Evolutionary conservation across 2,797 vertebrate genomes (phyloP).

Genomic region (Paedocypris micromegethes): DNA sequence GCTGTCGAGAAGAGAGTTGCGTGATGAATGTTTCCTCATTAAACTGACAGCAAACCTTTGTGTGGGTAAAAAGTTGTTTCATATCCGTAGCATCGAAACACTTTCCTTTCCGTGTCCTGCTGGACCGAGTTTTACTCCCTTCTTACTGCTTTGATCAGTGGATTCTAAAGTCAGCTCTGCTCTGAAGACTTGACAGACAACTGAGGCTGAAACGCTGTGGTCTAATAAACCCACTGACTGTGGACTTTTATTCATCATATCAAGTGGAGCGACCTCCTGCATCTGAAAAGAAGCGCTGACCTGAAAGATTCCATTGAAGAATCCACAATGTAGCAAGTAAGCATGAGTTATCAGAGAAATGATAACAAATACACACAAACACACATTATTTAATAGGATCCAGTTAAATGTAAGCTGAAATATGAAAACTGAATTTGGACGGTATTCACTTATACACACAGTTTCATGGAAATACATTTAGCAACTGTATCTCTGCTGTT

Average conservation of each 20-base stretch:
- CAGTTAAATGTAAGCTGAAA: too few species aligned
- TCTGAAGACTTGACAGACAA: constrained; percentile 17
- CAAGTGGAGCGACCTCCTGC: not conserved
- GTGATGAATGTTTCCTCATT: constrained; percentile 28
- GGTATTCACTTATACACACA: too few species aligned
- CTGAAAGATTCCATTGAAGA: constrained; percentile 11
- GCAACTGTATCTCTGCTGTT: too few species aligned
- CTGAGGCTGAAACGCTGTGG: constrained; percentile 8
- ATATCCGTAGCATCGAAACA: constrained; percentile 32
- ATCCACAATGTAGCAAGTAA: not conserved
- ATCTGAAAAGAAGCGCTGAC: constrained; percentile 3
- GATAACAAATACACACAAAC: not conserved
- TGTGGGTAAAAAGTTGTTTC: constrained; percentile 17
- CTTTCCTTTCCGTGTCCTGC: constrained; percentile 10
- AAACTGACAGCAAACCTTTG: constrained; percentile 29
- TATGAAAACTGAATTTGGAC: too few species aligned
- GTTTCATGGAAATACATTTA: too few species aligned
- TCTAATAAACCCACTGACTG: constrained; percentile 7
- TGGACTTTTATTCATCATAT: constrained; percentile 5
- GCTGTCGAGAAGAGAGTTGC: not conserved
- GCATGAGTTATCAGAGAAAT: not conserved
- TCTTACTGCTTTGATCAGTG: constrained; percentile 29
- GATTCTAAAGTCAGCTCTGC: constrained; percentile 22
- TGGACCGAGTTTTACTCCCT: constrained; percentile 6
- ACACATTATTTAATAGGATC: too few species aligned